phyloP scores from a whole-genome alignment of 1,140 invertebrate genomes.

The Marisa cornuarietis region DNA sequence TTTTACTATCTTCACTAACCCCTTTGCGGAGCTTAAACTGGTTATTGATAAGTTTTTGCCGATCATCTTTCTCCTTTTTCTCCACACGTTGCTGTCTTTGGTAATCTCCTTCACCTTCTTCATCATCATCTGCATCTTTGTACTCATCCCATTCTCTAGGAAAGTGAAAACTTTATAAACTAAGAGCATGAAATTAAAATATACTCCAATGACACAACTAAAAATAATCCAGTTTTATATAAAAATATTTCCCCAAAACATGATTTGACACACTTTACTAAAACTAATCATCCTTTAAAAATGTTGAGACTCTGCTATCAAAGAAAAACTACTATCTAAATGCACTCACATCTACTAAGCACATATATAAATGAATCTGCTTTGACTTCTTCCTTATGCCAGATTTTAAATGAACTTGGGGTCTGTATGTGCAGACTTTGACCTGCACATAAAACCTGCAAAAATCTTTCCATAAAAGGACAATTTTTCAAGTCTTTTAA shows the following conservation, averaged over 20 bases:
- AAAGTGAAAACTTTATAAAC: background rate
- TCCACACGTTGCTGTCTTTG: conserved; percentile 32
- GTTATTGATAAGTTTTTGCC: conserved; percentile 56
- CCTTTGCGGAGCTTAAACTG: conserved; percentile 64
- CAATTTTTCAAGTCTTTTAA: background rate
- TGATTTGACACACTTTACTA: background rate
- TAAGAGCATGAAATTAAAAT: background rate
- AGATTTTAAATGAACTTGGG: background rate
- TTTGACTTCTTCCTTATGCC: background rate
- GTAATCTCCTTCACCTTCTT: conserved; percentile 48
- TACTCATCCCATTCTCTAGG: conserved; percentile 47
- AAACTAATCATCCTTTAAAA: too few relatives aligned
- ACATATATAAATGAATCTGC: too few relatives aligned
- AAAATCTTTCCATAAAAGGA: background rate
- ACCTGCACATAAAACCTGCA: background rate
- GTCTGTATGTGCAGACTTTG: background rate
- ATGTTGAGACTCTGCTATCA: too few relatives aligned
- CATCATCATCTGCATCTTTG: conserved; percentile 27
- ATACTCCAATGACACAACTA: background rate
- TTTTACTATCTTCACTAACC: conserved; percentile 24
- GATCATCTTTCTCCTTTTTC: conserved; percentile 47
- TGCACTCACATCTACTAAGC: too few relatives aligned
- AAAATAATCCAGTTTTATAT: background rate
- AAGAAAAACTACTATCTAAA: too few relatives aligned
- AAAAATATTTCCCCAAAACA: background rate